Percentiles rank a stretch among this genome's conserved stretches.
Conservation (phyloP, 2,888 invertebrate genomes). For the Aphidoletes aphidimyza region DNA sequence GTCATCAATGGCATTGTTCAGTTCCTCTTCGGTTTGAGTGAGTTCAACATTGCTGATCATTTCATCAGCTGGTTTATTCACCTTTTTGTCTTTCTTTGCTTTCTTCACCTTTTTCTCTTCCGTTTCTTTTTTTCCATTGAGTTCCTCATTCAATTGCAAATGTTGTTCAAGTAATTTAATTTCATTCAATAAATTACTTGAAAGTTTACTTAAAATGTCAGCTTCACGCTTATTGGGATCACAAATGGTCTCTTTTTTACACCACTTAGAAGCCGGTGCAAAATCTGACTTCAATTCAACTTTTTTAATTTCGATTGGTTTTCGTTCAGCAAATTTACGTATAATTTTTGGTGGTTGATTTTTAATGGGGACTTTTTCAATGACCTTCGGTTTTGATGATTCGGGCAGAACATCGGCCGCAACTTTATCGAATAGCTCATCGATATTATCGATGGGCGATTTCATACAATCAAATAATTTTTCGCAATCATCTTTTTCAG, state of each 20-base stretch:
- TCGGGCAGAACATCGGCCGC: constrained; percentile 32
- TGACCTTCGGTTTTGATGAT: background rate
- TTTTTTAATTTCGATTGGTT: constrained; percentile 1
- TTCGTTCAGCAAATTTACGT: constrained; percentile 16
- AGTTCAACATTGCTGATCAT: background rate
- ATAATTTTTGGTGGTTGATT: background rate
- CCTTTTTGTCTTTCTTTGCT: background rate
- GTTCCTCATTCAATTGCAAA: background rate
- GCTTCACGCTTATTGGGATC: background rate
- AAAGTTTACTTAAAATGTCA: constrained; percentile 28
- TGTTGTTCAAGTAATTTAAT: constrained; percentile 55
- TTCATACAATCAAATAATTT: constrained; percentile 64
- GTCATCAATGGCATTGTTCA: constrained; percentile 44
- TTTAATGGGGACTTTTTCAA: background rate
- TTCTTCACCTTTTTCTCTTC: constrained; percentile 1
- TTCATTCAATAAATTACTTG: constrained; percentile 54
- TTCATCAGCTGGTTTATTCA: background rate
- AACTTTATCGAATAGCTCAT: constrained; percentile 61
- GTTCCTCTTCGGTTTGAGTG: background rate
- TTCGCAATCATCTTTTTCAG: constrained; percentile 65
- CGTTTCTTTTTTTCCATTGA: background rate
- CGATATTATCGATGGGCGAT: constrained; percentile 65
- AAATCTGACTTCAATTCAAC: background rate
- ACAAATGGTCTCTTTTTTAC: background rate
- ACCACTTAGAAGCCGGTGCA: constrained; percentile 48